Evolutionary conservation across 2,888 invertebrate genomes (phyloP).

Genomic region (Conomelus anceps): DNA sequence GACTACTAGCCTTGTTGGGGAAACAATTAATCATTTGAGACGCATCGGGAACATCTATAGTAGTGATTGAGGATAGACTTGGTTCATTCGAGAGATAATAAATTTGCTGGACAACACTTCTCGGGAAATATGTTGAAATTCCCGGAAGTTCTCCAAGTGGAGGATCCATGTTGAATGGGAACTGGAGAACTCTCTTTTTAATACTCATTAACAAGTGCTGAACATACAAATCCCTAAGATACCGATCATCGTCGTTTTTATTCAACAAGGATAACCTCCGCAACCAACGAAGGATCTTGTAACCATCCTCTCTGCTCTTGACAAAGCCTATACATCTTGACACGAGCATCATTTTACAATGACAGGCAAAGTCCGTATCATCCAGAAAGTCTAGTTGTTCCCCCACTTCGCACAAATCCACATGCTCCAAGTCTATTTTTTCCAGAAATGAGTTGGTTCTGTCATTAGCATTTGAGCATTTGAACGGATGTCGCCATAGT

Average conservation of each 20-base stretch:
- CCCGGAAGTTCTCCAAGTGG: neutral
- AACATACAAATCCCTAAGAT: neutral
- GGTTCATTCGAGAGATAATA: neutral
- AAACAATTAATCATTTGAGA: neutral
- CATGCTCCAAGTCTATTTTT: neutral
- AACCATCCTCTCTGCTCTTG: neutral
- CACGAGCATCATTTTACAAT: neutral
- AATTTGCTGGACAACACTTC: neutral
- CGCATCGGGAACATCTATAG: neutral
- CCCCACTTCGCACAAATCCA: neutral
- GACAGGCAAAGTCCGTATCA: neutral
- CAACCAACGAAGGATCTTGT: neutral
- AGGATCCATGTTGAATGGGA: neutral
- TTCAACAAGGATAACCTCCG: neutral
- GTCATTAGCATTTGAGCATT: no score
- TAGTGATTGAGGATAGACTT: neutral
- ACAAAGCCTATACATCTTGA: neutral
- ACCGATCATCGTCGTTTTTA: neutral
- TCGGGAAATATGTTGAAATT: neutral
- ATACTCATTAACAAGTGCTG: neutral
- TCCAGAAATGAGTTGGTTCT: neutral
- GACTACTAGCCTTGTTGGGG: neutral
- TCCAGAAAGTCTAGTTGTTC: neutral
- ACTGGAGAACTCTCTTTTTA: neutral
- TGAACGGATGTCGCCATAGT: neutral